Conservation (phyloP, 2,888 invertebrate species). For the Mayetiola destructor region DNA sequence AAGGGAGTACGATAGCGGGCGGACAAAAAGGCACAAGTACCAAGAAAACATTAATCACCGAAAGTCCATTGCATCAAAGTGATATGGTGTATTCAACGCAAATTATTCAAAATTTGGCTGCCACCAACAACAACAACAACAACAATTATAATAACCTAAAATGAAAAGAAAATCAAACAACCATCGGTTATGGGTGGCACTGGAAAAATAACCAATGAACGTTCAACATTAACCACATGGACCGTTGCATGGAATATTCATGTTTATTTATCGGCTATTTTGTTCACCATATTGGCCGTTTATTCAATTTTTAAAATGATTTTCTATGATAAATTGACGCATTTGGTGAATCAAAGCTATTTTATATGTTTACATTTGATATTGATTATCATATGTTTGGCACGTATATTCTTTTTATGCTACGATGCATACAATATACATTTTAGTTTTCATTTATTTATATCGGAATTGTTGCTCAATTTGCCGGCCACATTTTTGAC, state of each 20-base stretch:
- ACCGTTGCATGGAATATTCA: slow-evolving; percentile 84
- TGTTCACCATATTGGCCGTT: slow-evolving; percentile 70
- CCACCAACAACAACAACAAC: slow-evolving; percentile 39
- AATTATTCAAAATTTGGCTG: slow-evolving; percentile 43
- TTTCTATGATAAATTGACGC: slow-evolving; percentile 71
- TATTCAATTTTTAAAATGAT: slow-evolving; percentile 77
- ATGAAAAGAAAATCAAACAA: neutral
- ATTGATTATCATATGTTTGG: slow-evolving; percentile 63
- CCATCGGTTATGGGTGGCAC: neutral
- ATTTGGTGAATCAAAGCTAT: slow-evolving; percentile 74
- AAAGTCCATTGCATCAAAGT: slow-evolving; percentile 37
- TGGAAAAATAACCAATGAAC: slow-evolving; percentile 7
- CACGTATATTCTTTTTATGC: slow-evolving; percentile 74
- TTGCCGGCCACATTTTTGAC: slow-evolving; percentile 76
- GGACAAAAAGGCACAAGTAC: neutral
- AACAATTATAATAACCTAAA: slow-evolving; percentile 19
- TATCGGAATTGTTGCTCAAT: slow-evolving; percentile 70
- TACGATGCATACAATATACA: slow-evolving; percentile 88
- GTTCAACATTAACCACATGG: slow-evolving; percentile 41
- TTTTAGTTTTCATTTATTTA: slow-evolving; percentile 57
- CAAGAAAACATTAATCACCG: slow-evolving; percentile 24
- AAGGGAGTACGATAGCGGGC: slow-evolving; percentile 22
- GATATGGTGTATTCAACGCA: slow-evolving; percentile 41
- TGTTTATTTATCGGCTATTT: slow-evolving; percentile 70
- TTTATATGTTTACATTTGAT: slow-evolving; percentile 74